These are phyloP conservation scores for Solen grandis DNA, from an alignment of 1,140 invertebrate genomes.

Conservation along the genomic window DNA sequence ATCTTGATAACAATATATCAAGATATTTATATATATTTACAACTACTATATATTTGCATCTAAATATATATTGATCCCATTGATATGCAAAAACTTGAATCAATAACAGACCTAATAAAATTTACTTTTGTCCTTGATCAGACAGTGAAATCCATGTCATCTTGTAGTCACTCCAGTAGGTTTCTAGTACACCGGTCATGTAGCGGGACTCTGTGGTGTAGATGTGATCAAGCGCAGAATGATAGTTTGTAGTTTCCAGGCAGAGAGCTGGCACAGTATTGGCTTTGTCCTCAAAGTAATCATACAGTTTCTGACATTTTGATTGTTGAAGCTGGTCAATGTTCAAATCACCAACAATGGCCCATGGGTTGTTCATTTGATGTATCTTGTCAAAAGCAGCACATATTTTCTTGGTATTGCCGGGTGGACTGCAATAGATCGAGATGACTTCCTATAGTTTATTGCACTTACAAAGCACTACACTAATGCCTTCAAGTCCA, in stretches of 20 bases:
- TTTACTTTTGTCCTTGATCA: too few relatives aligned
- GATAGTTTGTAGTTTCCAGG: neutral
- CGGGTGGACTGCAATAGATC: slow-evolving; percentile 17
- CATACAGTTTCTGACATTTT: slow-evolving; percentile 1
- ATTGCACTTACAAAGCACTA: slow-evolving; percentile 11
- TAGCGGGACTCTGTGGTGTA: slow-evolving; percentile 3
- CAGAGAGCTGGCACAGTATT: neutral
- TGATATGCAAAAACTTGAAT: too few relatives aligned
- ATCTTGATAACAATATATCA: too few relatives aligned
- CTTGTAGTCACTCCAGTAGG: too few relatives aligned
- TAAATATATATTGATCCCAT: too few relatives aligned
- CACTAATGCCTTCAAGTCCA: neutral
- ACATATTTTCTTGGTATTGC: slow-evolving; percentile 18
- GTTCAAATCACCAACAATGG: slow-evolving; percentile 27
- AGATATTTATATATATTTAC: too few relatives aligned
- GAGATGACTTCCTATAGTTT: slow-evolving; percentile 18
- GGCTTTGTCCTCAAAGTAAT: too few relatives aligned
- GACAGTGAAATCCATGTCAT: too few relatives aligned
- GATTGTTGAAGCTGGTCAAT: slow-evolving; percentile 10
- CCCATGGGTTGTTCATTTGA: neutral
- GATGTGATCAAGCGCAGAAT: slow-evolving; percentile 8
- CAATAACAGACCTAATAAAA: too few relatives aligned
- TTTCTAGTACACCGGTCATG: too few relatives aligned
- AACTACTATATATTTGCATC: too few relatives aligned
- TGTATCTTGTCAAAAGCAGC: neutral